Evolutionary conservation across 1,140 invertebrate genomes (phyloP).

Genomic region (Rhopalosiphum padi): DNA sequence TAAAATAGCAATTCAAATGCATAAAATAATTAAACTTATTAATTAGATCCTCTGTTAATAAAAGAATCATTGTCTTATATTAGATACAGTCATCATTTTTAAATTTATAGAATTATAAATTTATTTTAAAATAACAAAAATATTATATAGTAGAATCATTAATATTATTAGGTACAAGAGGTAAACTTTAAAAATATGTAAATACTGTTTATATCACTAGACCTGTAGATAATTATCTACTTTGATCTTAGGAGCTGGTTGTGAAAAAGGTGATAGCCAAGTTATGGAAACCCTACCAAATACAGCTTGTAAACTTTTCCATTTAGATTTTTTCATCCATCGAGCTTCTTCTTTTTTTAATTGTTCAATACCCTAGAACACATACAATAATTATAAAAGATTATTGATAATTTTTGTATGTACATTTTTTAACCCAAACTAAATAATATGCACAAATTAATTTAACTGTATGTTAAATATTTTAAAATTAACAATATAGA

Average conservation of each 20-base stretch:
- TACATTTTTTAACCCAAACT: background rate
- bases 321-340: constrained; percentile 88
- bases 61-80: constrained; percentile 6
- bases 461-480: background rate
- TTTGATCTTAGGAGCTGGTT: constrained; percentile 78
- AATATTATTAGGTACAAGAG: background rate
- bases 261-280: constrained; percentile 95
- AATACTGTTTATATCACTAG: constrained; percentile 51
- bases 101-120: constrained; percentile 6
- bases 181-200: background rate
- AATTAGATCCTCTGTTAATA: constrained; percentile 23
- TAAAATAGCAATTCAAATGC: background rate
- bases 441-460: background rate
- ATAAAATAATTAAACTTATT: background rate
- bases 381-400: background rate
- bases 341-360: constrained; percentile 91
- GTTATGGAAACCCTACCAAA: constrained; percentile 91
- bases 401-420: background rate
- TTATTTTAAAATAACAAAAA: background rate
- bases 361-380: constrained; percentile 86
- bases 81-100: constrained; percentile 7
- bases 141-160: background rate
- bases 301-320: constrained; percentile 93
- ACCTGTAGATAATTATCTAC: constrained; percentile 76
- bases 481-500: background rate